phyloP scores from a whole-genome alignment of 2,113 vertebrate genomes.

The Emydura subglobosa region DNA sequence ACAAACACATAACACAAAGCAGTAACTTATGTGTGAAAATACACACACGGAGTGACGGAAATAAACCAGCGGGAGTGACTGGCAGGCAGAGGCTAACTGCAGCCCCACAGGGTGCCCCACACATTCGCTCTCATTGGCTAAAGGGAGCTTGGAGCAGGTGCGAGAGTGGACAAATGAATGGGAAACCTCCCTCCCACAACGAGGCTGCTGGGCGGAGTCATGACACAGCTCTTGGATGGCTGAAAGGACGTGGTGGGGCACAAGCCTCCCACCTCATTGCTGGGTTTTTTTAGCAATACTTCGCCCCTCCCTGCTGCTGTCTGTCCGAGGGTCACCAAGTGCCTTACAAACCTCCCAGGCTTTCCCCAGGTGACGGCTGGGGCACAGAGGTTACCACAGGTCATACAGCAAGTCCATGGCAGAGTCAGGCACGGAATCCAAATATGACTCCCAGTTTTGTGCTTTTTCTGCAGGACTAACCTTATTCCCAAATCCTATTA shows the following conservation, averaged over 20 bases:
- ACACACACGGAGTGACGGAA: accelerated
- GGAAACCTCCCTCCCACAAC: neutral
- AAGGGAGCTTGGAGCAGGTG: neutral
- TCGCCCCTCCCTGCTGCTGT: neutral
- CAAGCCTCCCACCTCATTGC: neutral
- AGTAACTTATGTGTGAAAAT: neutral
- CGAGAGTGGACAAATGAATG: neutral
- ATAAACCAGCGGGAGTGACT: neutral
- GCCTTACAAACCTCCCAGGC: neutral
- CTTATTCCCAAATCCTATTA: slow-evolving; percentile 32
- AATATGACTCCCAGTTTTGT: neutral
- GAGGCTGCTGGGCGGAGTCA: neutral
- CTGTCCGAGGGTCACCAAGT: neutral
- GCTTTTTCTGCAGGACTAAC: neutral
- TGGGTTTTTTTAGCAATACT: neutral
- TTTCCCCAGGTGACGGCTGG: neutral
- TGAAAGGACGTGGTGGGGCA: neutral
- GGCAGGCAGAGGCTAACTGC: neutral
- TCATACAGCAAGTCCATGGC: accelerated
- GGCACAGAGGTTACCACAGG: accelerated
- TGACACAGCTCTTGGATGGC: neutral
- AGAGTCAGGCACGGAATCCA: neutral
- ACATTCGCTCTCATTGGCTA: neutral
- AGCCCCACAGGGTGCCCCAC: neutral
- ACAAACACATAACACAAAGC: neutral